Conservation (phyloP, 2,888 invertebrate species). For the Lithophane socia region DNA sequence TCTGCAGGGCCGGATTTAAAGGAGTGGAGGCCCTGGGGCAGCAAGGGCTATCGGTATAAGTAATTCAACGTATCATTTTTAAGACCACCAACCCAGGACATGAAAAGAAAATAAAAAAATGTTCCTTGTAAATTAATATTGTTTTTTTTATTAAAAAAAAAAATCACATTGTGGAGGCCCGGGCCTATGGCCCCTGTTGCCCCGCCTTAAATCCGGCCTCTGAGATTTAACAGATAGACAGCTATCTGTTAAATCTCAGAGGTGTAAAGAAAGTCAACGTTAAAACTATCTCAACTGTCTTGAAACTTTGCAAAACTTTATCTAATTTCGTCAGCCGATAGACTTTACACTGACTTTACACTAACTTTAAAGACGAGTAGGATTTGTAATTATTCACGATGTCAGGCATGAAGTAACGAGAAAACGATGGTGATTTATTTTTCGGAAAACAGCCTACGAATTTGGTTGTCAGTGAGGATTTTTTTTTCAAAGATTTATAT, state of each 20-base stretch:
- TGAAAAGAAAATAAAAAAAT: no score
- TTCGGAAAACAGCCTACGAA: not conserved
- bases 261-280: conserved; percentile 4
- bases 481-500: conserved; percentile 8
- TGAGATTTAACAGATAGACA: no score
- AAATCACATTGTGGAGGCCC: no score
- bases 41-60: no score
- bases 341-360: not conserved
- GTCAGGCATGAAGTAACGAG: conserved; percentile 13
- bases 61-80: no score
- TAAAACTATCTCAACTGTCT: conserved; percentile 9
- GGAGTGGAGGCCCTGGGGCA: no score
- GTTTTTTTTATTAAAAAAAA: no score
- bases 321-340: not conserved
- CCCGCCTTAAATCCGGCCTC: no score
- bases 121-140: no score
- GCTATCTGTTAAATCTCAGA: not conserved
- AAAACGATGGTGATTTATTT: conserved; percentile 34
- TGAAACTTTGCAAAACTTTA: conserved; percentile 16
- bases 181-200: no score
- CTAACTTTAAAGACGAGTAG: not conserved
- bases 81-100: no score
- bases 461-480: not conserved
- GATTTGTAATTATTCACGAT: conserved; percentile 39
- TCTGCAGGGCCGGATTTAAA: not conserved